A percentile compares a stretch with the other conserved stretches of the same genome.
Conservation (phyloP, 2,888 invertebrate species). For the Microplitis deprimator region DNA sequence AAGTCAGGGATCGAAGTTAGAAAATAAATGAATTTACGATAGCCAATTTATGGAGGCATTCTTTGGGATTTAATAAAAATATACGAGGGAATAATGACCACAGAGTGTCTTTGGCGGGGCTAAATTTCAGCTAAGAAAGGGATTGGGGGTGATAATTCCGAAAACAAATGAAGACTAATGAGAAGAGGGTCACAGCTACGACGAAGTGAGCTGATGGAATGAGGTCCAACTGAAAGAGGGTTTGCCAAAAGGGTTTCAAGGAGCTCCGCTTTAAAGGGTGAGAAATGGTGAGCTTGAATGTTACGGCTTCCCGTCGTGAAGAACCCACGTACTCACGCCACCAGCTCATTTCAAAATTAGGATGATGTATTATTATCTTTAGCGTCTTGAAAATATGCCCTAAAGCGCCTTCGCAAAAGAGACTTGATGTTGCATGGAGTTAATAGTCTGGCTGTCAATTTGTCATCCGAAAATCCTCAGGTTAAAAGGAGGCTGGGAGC, state of each 20-base stretch:
- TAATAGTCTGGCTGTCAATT: no score
- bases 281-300: conserved; percentile 70
- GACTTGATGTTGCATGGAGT: no score
- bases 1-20: no score
- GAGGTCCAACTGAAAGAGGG: conserved; percentile 56
- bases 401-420: conserved; percentile 13
- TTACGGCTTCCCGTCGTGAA: conserved; percentile 64
- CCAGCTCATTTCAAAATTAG: conserved; percentile 49
- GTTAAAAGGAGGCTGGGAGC: no score
- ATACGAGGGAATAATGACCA: background rate
- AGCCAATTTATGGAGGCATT: no score
- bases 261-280: conserved; percentile 67
- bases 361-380: conserved; percentile 68
- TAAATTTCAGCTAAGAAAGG: conserved; percentile 16
- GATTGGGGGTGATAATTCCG: conserved; percentile 68
- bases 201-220: conserved; percentile 34
- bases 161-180: conserved; percentile 72
- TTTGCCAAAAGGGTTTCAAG: conserved; percentile 63
- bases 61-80: conserved; percentile 24
- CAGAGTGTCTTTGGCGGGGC: conserved; percentile 34
- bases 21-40: no score
- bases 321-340: conserved; percentile 52
- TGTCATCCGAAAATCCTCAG: no score
- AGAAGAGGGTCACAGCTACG: conserved; percentile 61
- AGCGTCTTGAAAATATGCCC: conserved; percentile 61